These are phyloP conservation scores for Pseudopodoces humilis DNA, from an alignment of 2,113 vertebrate species.

Conservation along the genomic window DNA sequence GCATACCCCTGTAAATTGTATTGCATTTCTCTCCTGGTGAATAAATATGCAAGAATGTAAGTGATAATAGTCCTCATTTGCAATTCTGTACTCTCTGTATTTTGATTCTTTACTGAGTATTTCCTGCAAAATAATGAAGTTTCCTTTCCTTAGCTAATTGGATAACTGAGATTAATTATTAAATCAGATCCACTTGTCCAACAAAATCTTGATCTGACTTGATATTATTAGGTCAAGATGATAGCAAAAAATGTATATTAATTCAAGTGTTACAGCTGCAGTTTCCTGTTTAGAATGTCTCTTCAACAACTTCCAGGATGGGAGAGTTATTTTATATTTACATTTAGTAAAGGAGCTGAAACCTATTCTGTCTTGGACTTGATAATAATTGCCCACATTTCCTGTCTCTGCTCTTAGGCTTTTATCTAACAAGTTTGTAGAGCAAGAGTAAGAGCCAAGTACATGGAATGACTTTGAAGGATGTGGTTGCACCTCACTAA, in stretches of 20 bases:
- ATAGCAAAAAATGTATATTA: not conserved
- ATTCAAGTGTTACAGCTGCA: not conserved
- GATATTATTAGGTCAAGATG: not conserved
- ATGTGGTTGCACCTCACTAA: not conserved
- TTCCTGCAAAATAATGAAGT: not conserved
- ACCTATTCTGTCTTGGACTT: not conserved
- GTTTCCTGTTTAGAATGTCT: not conserved
- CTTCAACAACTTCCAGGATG: not conserved
- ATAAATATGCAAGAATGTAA: not conserved
- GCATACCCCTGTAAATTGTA: not conserved
- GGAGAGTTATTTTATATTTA: not conserved
- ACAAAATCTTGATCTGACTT: not conserved
- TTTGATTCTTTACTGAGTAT: conserved; percentile 2
- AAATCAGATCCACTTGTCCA: not conserved
- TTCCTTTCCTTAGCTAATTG: not conserved
- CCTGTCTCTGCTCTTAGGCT: not conserved
- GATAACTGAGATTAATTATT: not conserved
- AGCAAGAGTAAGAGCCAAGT: not conserved
- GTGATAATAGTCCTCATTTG: not conserved
- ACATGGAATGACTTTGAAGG: not conserved
- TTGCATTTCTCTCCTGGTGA: not conserved
- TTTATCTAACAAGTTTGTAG: not conserved
- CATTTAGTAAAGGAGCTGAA: not conserved
- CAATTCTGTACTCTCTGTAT: not conserved
- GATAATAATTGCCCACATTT: not conserved